These are phyloP conservation scores for Andricus quercusramuli DNA, from an alignment of 2,888 invertebrate genomes.

Conservation along the genomic window DNA sequence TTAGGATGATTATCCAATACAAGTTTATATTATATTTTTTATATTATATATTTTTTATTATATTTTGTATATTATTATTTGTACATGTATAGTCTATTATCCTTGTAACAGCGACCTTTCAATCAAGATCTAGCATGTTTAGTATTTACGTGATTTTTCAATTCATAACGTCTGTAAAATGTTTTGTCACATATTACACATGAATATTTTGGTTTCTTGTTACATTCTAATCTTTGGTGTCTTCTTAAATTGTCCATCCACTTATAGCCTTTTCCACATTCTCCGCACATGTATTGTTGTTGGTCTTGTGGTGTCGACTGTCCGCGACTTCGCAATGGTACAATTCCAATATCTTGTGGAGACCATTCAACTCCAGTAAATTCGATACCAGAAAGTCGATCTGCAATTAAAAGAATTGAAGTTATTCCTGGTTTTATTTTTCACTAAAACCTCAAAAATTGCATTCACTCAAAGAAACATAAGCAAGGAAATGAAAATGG, in stretches of 20 bases:
- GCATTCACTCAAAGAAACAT: not conserved
- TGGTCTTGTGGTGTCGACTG: constrained; percentile 57
- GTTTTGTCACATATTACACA: constrained; percentile 73
- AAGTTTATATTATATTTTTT: not conserved
- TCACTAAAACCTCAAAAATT: no score
- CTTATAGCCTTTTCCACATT: constrained; percentile 77
- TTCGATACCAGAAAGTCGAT: not conserved
- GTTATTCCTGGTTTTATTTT: not conserved
- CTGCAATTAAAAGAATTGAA: not conserved
- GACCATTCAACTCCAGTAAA: not conserved
- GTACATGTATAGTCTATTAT: not conserved
- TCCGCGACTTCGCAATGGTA: constrained; percentile 41
- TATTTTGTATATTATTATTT: not conserved
- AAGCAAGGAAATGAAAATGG: not conserved
- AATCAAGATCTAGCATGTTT: constrained; percentile 66
- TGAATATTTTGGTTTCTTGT: constrained; percentile 72
- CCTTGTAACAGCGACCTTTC: not conserved
- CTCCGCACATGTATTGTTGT: constrained; percentile 74
- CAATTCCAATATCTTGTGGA: not conserved
- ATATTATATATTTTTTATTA: not conserved
- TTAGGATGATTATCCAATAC: not conserved
- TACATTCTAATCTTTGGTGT: constrained; percentile 77
- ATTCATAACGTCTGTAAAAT: constrained; percentile 79
- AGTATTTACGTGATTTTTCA: constrained; percentile 77
- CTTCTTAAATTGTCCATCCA: constrained; percentile 75